Evolutionary conservation across 2,797 vertebrate species (phyloP).

Genomic region (Sebastes trivittatus): DNA sequence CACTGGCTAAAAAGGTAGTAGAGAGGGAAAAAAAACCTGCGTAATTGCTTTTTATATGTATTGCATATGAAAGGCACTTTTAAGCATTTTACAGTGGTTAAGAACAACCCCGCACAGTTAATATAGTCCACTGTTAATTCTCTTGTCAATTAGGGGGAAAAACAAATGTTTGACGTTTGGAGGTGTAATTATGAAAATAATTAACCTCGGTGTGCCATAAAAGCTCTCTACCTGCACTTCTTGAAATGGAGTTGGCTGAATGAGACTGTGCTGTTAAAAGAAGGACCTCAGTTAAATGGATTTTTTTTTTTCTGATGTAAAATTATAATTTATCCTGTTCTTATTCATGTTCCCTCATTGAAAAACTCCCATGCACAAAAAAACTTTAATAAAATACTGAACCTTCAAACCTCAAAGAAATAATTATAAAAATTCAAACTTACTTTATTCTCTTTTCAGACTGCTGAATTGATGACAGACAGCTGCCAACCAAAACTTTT

Average conservation of each 20-base stretch:
- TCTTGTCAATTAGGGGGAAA: conserved; percentile 76
- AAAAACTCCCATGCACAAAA: conserved; percentile 39
- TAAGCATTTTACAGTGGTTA: conserved; percentile 52
- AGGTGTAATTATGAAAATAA: conserved; percentile 78
- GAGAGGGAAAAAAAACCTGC: conserved; percentile 18
- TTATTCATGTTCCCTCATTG: conserved; percentile 41
- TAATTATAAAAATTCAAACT: conserved; percentile 12
- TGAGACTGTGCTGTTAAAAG: conserved; percentile 34
- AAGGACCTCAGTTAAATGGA: conserved; percentile 34
- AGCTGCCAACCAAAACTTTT: not conserved
- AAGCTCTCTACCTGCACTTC: conserved; percentile 53
- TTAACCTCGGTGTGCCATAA: conserved; percentile 72
- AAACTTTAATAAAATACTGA: conserved; percentile 18
- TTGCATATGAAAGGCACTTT: conserved; percentile 68
- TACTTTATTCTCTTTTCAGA: conserved; percentile 4
- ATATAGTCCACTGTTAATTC: conserved; percentile 75
- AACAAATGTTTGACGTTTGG: conserved; percentile 82
- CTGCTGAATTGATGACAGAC: not conserved
- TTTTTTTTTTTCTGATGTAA: conserved; percentile 30
- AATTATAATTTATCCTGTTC: conserved; percentile 47
- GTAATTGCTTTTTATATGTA: conserved; percentile 76
- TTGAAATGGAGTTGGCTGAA: conserved; percentile 50
- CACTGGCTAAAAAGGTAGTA: conserved; percentile 67
- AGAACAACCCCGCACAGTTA: conserved; percentile 62
- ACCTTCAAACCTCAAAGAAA: conserved; percentile 18